Evolutionary conservation across 2,113 vertebrate species (phyloP).

Genomic region (Seriola quinqueradiata): DNA sequence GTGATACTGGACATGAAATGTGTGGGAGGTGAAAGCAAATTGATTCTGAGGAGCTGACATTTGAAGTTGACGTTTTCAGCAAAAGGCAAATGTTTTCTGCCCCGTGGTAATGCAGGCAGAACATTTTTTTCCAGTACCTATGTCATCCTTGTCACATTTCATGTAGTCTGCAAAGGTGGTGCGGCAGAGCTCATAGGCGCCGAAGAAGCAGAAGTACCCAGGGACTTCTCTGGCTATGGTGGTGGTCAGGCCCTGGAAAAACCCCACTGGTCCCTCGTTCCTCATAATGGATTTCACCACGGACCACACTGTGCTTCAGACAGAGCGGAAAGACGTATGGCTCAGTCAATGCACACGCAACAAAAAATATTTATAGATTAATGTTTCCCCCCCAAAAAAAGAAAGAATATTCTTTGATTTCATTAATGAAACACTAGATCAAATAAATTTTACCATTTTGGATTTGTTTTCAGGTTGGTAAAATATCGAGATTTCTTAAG

Average conservation of each 20-base stretch:
- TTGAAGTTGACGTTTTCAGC: background rate
- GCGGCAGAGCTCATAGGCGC: slow-evolving; percentile 93
- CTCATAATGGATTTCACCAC: slow-evolving; percentile 91
- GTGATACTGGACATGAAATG: background rate
- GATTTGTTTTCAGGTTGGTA: no score
- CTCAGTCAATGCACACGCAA: background rate
- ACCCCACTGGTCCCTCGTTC: slow-evolving; percentile 91
- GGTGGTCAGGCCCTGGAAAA: slow-evolving; percentile 94
- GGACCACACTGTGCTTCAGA: slow-evolving; percentile 92
- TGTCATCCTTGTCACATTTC: slow-evolving; percentile 91
- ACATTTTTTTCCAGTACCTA: slow-evolving; percentile 84
- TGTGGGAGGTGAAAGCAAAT: background rate
- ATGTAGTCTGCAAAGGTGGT: slow-evolving; percentile 87
- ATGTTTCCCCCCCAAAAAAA: background rate
- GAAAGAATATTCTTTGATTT: no score
- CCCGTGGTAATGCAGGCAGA: background rate
- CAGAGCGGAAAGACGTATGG: background rate
- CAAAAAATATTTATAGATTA: background rate
- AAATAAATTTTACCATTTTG: no score
- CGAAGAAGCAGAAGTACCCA: slow-evolving; percentile 98
- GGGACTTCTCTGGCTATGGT: slow-evolving; percentile 96
- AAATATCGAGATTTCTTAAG: no score
- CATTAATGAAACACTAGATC: no score
- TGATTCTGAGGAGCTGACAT: background rate
- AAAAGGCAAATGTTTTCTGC: background rate